Evolutionary conservation across 2,113 vertebrate genomes (phyloP), one percentile per base, ranked within the genome.

Genomic region (Sclerurus mexicanus): DNA sequence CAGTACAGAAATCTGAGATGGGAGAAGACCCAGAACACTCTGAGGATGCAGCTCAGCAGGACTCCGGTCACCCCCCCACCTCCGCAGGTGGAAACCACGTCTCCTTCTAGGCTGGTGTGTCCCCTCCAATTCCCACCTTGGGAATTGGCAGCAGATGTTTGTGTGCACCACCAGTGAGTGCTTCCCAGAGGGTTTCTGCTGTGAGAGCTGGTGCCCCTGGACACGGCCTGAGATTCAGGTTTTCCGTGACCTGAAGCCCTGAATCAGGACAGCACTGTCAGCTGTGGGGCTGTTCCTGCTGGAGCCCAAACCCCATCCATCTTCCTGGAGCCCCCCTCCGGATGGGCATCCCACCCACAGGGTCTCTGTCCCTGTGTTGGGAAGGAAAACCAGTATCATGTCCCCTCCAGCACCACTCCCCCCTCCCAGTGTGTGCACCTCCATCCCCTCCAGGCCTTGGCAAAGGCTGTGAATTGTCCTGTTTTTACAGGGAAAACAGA

Each of bases 71-170:
- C 49, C 27, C 63, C 0, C 33, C 23, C 22, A 6, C 9, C 28
- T 21, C 31, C 23, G 39, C 75, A 40, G 53, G 19, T 22, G 24
- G 14, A 4, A 68, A 19, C 18, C 58, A 3, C 12, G 0, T 4
- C 18, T 3, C 16, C 35, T 9, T 6, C 22, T 11, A 49, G 64
- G 39, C n/a, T 16, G 21, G 2, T 25, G 14, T 4, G 25, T 19
- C 71, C 40, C 0, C 0, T 4, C n/a, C 63, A 58, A 1, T 4
- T 44, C 37, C 66, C 30, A 5, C 27, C 55, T 1, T 8, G 62
- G 78, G 56, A 5, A 3, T 1, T 0, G 15, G 40, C 62, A 60
- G 74, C 44, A 52, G n/a, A 6, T 9, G 8, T 17, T 3, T 35
- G 6, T 19, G 11, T 22, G 35, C 55, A 28, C 44, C 30, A 1